Evolutionary conservation across 1,140 invertebrate genomes (phyloP).

Genomic region (Piezodorus guildinii): DNA sequence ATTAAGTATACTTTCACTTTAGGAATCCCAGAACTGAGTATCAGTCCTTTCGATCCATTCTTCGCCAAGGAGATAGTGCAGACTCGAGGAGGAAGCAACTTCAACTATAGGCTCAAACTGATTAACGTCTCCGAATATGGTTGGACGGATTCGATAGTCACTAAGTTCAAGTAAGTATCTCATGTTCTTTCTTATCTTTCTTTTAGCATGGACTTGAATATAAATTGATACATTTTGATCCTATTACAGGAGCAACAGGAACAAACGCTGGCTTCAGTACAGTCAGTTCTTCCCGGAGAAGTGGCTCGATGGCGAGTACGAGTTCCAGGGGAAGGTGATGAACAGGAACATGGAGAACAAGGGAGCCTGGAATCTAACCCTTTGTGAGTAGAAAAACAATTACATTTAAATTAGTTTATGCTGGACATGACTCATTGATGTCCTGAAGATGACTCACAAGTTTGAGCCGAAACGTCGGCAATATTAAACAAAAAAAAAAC

Average conservation of each 20-base stretch:
- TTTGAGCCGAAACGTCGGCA: too few species aligned
- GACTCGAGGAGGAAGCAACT: slow-evolving; percentile 43
- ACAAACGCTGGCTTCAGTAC: slow-evolving; percentile 50
- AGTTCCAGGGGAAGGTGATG: slow-evolving; percentile 49
- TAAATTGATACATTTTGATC: background rate
- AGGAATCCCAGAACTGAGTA: slow-evolving; percentile 58
- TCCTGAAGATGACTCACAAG: too few species aligned
- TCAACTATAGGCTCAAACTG: slow-evolving; percentile 57
- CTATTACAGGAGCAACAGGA: slow-evolving; percentile 49
- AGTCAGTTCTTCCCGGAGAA: slow-evolving; percentile 74
- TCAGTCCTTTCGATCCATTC: slow-evolving; percentile 66
- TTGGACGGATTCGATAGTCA: slow-evolving; percentile 62
- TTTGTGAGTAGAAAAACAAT: slow-evolving; percentile 54
- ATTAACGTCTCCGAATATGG: slow-evolving; percentile 60
- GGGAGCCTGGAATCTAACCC: slow-evolving; percentile 58
- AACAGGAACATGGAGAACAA: slow-evolving; percentile 41
- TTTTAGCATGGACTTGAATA: background rate
- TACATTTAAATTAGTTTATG: too few species aligned
- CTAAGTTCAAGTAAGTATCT: slow-evolving; percentile 44
- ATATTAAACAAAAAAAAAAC: too few species aligned
- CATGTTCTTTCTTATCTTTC: background rate
- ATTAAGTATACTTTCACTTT: slow-evolving; percentile 22
- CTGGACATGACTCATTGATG: too few species aligned
- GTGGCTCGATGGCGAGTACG: slow-evolving; percentile 52
- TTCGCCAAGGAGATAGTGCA: slow-evolving; percentile 52